Evolutionary conservation across 1,140 invertebrate species (phyloP), one percentile per base, ranked within the genome.

Genomic region (Leptinotarsa undecemlineata): DNA sequence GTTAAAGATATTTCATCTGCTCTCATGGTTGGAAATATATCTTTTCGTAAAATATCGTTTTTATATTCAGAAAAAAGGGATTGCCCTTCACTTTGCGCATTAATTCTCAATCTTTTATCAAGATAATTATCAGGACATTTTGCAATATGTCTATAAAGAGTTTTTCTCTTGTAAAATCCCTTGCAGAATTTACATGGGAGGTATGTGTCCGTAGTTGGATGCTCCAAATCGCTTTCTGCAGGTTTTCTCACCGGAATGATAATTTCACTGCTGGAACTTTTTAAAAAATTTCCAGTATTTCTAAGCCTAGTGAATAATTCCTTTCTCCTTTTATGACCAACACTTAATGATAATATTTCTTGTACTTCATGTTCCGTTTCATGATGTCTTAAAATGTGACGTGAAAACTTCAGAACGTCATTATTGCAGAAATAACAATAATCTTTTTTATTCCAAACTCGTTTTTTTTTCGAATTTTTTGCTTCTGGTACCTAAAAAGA

Each of bases 11-110:
- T 21, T 11, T 70, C 17, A 66, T 79, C 78, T 21, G 70, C 20
- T 63, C 61, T 72, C 78, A 78, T 79, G 17, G 23, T 64, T 8
- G 77, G 76, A 21, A 78, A 79, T 33, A 79, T 77, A 42, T 75
- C 63, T 20, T 19, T 60, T 20, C 48, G 67, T 21, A 73, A 60
- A 19, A 57, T 17, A n/a, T 57, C 51, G n/a, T 57, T 57, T 57
- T 57, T n/a, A n/a, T 57, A 57, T 17, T 15, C 0, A 17, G 51
- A n/a, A 57, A 57, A n/a, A 15, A 57, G n/a, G 0, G 51, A 57
- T 57, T 57, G 51, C 6, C 51, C 15, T 13, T 57, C 51, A 17
- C 4, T 17, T 57, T 57, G 51, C 51, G 51, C 51, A 57, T 57
- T 57, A 17, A 0, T n/a, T 57, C n/a, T 57, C n/a, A 17, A 15